Evolutionary conservation across 2,113 vertebrate genomes (phyloP).

Genomic region (Theropithecus gelada): DNA sequence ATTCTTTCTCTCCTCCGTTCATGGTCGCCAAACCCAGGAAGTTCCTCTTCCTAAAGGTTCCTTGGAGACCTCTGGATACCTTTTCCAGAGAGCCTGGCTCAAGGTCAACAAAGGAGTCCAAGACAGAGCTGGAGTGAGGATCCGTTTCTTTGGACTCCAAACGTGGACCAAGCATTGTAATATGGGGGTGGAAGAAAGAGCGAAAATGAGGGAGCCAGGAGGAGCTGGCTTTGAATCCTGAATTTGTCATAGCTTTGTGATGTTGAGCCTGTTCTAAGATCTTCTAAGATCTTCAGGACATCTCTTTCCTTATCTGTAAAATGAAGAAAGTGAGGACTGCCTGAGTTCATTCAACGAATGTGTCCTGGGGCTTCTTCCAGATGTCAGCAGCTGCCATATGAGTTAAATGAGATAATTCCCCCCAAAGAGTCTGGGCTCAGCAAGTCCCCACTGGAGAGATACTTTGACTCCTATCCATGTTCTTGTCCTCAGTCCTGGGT

Average conservation of each 20-base stretch:
- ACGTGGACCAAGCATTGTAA: too few relatives aligned
- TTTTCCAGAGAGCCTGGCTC: not conserved
- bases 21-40: not conserved
- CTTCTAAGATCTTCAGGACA: not conserved
- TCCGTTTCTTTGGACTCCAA: not conserved
- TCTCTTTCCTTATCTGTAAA: not conserved
- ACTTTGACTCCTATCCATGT: not conserved
- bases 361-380: not conserved
- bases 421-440: not conserved
- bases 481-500: not conserved
- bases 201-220: fast-evolving
- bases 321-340: not conserved
- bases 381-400: fast-evolving
- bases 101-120: not conserved
- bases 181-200: not conserved
- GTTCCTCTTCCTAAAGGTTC: fast-evolving
- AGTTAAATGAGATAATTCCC: too few relatives aligned
- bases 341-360: not conserved
- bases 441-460: not conserved
- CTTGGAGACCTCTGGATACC: not conserved
- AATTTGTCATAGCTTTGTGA: not conserved
- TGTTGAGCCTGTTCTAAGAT: not conserved
- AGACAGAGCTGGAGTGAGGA: not conserved
- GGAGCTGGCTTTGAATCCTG: not conserved
- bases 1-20: not conserved